Conservation (phyloP, 2,888 invertebrate genomes). For the Camponotus fellah region DNA sequence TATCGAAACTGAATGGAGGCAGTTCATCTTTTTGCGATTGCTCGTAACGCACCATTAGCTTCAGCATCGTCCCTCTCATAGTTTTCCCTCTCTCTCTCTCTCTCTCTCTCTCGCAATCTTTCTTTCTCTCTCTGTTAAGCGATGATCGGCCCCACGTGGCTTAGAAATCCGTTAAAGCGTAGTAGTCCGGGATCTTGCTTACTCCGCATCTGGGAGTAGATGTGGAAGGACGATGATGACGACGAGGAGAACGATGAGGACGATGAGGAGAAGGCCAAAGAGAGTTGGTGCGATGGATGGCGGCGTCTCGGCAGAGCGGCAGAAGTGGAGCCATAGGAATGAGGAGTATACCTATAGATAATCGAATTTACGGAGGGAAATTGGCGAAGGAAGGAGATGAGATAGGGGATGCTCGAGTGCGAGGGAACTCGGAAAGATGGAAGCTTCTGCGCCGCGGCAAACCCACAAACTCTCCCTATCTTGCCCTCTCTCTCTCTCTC, state of each 20-base stretch:
- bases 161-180: constrained; percentile 63
- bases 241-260: constrained; percentile 12
- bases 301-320: constrained; percentile 11
- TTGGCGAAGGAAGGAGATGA: constrained; percentile 77
- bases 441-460: constrained; percentile 77
- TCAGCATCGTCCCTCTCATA: constrained; percentile 22
- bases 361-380: constrained; percentile 84
- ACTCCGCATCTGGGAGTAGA: constrained; percentile 61
- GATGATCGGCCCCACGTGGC: constrained; percentile 69
- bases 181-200: constrained; percentile 69
- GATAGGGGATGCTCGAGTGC: constrained; percentile 65
- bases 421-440: constrained; percentile 74
- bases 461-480: constrained; percentile 75
- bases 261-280: constrained; percentile 13
- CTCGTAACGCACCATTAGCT: constrained; percentile 50
- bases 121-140: constrained; percentile 3
- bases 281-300: constrained; percentile 41
- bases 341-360: constrained; percentile 78
- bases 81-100: neutral
- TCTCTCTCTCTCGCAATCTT: neutral
- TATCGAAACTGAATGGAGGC: constrained; percentile 49
- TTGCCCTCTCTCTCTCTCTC: constrained; percentile 32
- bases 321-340: constrained; percentile 53
- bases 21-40: constrained; percentile 53
- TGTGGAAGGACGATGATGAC: constrained; percentile 46